These are phyloP conservation scores for Lepidocyrtoides sp. DNA, from an alignment of 2,888 invertebrate species.

Conservation along the genomic window DNA sequence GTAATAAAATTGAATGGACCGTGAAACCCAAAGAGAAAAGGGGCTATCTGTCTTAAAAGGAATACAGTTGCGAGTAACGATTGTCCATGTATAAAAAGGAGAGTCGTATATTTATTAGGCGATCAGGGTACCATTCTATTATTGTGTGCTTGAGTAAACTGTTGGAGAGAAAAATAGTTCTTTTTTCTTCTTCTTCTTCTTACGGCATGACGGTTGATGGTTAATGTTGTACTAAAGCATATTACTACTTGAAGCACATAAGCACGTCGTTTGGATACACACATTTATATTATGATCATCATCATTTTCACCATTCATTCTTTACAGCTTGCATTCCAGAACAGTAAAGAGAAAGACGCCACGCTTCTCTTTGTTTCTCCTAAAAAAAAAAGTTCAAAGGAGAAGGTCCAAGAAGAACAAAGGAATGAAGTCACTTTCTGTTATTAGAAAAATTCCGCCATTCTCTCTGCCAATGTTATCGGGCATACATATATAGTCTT, in stretches of 20 bases:
- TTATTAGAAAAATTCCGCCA: slow-evolving; percentile 55
- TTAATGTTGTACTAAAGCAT: background rate
- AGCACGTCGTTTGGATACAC: slow-evolving; percentile 45
- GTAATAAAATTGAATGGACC: slow-evolving; percentile 79
- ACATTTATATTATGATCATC: slow-evolving; percentile 55
- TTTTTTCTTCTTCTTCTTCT: background rate
- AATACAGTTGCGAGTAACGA: slow-evolving; percentile 50
- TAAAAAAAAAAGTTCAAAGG: slow-evolving; percentile 35
- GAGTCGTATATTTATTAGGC: slow-evolving; percentile 28
- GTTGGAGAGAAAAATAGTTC: background rate
- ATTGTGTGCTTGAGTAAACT: slow-evolving; percentile 32
- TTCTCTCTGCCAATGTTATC: slow-evolving; percentile 41
- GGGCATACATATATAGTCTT: background rate
- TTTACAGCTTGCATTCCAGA: slow-evolving; percentile 55
- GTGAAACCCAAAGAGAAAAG: slow-evolving; percentile 69
- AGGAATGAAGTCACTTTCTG: slow-evolving; percentile 26
- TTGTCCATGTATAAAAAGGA: slow-evolving; percentile 59
- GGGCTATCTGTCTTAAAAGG: slow-evolving; percentile 50
- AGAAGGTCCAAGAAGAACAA: slow-evolving; percentile 60
- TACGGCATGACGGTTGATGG: background rate
- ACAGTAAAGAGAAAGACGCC: background rate
- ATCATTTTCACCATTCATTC: slow-evolving; percentile 69
- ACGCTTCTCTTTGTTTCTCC: slow-evolving; percentile 25
- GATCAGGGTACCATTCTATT: slow-evolving; percentile 45
- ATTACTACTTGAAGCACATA: slow-evolving; percentile 25